Base-by-base conservation (phyloP, 1,140 invertebrate genomes). In the Drosophila micromelanica region DNA sequence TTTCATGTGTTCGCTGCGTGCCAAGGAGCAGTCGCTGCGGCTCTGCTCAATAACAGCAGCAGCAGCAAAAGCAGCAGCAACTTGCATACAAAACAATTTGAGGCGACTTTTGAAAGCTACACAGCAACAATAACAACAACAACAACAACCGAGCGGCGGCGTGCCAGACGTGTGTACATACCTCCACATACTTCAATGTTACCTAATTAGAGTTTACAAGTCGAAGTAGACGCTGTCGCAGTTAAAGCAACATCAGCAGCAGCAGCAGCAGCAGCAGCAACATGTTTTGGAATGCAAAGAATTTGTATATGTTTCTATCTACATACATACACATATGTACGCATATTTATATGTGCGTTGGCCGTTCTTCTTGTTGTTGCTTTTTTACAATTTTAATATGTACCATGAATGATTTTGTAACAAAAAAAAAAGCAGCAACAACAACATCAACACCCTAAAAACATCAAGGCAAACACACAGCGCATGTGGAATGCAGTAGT, bases 241-340 rank as follows among this genome's bases (percentile, higher is more conserved):
- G 75, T 75, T 73, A 68, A 76, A 73, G 73, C 71, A 71, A 68
- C 74, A 27, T 27, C 27, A 74, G 2, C 63, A 72, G 38, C 78
- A 2, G 17, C 17, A 17, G 56, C 23, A 27, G 15, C 79, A 78
- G 12, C 64, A 78, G 12, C 72, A 74, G 12, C 76, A 77, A 62
- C 80, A 89, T 89, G 84, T 89, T 89, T 89, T 89, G 84, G 84
- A 89, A 89, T 89, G 84, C 84, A 73, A 89, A 84, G 84, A 89
- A 89, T 89, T 89, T 89, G 89, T 89, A 89, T 89, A 84, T 84
- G 73, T 89, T 89, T 87, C 76, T 89, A 89, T 87, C 79, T 82
- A 71, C 79, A 71, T 87, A 70, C 30, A 15, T 61, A 61, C 54
- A 32, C 17, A 40, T 40, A n/a, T 40, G 15, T 52, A 37, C 9